Evolutionary conservation across 1,140 invertebrate species (phyloP).

Genomic region (Phocides pigmalion): DNA sequence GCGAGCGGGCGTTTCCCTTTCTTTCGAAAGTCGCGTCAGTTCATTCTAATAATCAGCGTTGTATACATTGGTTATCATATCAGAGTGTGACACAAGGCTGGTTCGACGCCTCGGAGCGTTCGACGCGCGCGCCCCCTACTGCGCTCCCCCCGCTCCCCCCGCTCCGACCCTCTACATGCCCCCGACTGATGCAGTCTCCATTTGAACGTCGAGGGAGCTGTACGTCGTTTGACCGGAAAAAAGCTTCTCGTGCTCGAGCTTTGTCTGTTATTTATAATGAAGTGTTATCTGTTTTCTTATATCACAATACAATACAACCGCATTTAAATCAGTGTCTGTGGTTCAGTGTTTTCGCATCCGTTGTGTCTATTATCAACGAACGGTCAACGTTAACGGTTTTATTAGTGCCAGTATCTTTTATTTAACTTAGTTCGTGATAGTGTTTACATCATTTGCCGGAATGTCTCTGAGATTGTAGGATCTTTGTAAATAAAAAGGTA

Average conservation of each 20-base stretch:
- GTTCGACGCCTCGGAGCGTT: conserved; percentile 69
- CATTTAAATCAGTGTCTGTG: conserved; percentile 51
- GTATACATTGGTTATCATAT: conserved; percentile 80
- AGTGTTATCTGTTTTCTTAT: conserved; percentile 52
- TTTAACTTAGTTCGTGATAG: conserved; percentile 67
- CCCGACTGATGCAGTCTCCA: conserved; percentile 70
- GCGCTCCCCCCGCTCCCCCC: conserved; percentile 55
- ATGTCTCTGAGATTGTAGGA: conserved; percentile 61
- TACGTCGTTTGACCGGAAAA: conserved; percentile 47
- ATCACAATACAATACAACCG: conserved; percentile 35
- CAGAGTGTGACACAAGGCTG: conserved; percentile 70
- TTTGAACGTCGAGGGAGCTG: conserved; percentile 39
- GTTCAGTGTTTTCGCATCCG: conserved; percentile 38
- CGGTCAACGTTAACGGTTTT: conserved; percentile 58
- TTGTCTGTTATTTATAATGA: conserved; percentile 64
- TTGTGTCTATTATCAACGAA: conserved; percentile 43
- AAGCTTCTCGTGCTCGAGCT: conserved; percentile 74
- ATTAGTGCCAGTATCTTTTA: conserved; percentile 57
- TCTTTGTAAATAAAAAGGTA: conserved; percentile 60
- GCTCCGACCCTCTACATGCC: conserved; percentile 45
- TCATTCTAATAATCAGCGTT: conserved; percentile 54
- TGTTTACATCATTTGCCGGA: conserved; percentile 58
- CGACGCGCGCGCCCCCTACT: conserved; percentile 69
- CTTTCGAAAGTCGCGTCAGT: conserved; percentile 21
- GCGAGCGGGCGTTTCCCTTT: conserved; percentile 18